Evolutionary conservation across 2,888 invertebrate species (phyloP), one percentile per base, ranked within the genome.

Genomic region (Agrotis puta): DNA sequence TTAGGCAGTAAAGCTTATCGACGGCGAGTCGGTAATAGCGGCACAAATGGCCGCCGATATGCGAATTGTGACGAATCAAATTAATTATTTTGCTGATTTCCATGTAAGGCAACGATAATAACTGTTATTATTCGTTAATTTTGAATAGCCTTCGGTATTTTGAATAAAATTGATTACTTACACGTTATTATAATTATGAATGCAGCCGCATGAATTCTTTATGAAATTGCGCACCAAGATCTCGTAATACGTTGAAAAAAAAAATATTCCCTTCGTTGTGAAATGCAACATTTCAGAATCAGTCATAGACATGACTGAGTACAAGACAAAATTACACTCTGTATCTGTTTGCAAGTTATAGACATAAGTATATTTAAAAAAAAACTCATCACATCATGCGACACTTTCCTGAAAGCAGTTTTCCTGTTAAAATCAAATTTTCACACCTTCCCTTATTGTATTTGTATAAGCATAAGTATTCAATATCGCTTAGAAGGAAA

Each of bases 1-100:
- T 72, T 81, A 85, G 85, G 92, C 94, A 92, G 89, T 95, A 92
- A 95, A 94, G 85, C 92, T 95, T 95, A 96, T 95, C 95, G 92
- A 85, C 89, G 88, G 88, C 84, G 88, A 89, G 88, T 84, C 92
- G 92, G 94, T 94, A 94, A 94, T 94, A 89, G 93, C 84, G 84
- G 89, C 89, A 90, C 93, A 93, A 94, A 93, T 94, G 90, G 91
- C 89, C 85, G 88, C 86, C 89, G 88, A 91, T 91, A 91, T 85
- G 91, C 88, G 90, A 90, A 90, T 92, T 92, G 93, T 91, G 92
- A 92, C 92, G 92, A 92, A 94, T 92, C 87, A 85, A 84, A 91
- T 91, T 94, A 92, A 94, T 95, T 94, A 93, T 93, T 94, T 92
- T 85, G 89, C 89, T 88, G 87, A 89, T 90, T 90, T 89, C 85